A percentile compares a stretch with the other conserved stretches of the same genome.
Conservation (phyloP, 1,140 invertebrate genomes). For the Yoshiicerus persimilis region DNA sequence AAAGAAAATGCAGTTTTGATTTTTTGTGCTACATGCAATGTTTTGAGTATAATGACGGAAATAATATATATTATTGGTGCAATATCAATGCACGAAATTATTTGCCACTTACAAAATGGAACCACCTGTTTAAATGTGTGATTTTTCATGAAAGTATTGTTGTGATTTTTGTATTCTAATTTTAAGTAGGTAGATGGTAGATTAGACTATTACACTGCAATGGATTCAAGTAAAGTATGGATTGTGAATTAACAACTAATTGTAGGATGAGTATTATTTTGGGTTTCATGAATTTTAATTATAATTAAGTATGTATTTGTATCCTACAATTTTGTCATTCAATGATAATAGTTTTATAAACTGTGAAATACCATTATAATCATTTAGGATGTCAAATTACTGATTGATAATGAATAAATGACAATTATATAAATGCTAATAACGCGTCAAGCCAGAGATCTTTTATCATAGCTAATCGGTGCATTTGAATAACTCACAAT, state of each 20-base stretch:
- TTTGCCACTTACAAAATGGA: background rate
- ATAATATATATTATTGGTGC: too few relatives aligned
- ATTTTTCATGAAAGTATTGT: background rate
- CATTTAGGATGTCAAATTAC: too few relatives aligned
- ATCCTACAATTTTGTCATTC: background rate
- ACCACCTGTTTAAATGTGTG: background rate
- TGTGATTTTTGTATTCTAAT: background rate
- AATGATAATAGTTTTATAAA: too few relatives aligned
- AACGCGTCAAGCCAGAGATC: background rate
- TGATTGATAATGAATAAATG: conserved; percentile 40
- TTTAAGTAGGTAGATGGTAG: too few relatives aligned
- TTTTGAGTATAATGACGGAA: too few relatives aligned
- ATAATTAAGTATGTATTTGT: too few relatives aligned
- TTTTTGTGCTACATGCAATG: too few relatives aligned
- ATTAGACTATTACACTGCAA: too few relatives aligned
- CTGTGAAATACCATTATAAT: too few relatives aligned
- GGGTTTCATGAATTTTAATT: too few relatives aligned
- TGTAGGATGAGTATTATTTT: too few relatives aligned
- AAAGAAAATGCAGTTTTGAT: background rate
- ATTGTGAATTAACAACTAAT: background rate
- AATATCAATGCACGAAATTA: background rate
- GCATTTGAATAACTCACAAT: background rate
- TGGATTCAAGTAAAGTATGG: background rate
- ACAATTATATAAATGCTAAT: background rate
- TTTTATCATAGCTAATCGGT: too few relatives aligned